These are phyloP conservation scores for Tenualosa thibaudeaui DNA, from an alignment of 2,797 vertebrate species.

Conservation along the genomic window DNA sequence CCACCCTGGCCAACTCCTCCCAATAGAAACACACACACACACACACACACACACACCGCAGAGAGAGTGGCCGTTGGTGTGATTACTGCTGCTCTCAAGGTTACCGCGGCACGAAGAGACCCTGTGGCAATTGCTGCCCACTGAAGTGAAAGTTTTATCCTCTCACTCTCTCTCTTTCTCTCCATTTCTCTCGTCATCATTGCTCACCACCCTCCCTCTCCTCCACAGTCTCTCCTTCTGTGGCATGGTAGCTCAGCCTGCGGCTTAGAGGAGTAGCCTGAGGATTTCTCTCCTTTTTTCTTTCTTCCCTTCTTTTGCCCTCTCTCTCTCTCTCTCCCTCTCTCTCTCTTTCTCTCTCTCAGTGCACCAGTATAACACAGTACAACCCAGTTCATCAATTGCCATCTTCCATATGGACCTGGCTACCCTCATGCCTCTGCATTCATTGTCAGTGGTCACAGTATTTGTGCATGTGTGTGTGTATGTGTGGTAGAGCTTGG, in stretches of 20 bases:
- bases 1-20: too few species aligned
- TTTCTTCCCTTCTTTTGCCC: not conserved
- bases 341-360: not conserved
- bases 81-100: slow-evolving; percentile 42
- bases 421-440: not conserved
- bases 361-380: not conserved
- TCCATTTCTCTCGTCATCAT: not conserved
- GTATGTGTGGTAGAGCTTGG: not conserved
- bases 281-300: slow-evolving; percentile 35
- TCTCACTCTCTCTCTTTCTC: not conserved
- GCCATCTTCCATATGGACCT: slow-evolving; percentile 33
- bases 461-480: not conserved
- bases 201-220: not conserved
- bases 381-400: slow-evolving; percentile 37
- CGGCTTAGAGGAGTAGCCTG: slow-evolving; percentile 36
- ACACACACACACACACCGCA: too few species aligned
- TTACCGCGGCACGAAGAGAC: slow-evolving; percentile 6
- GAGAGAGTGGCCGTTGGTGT: slow-evolving; percentile 5
- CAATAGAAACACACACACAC: not conserved
- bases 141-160: not conserved
- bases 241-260: slow-evolving; percentile 2
- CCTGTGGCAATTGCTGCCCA: slow-evolving; percentile 33
- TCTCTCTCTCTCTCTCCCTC: not conserved
- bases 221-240: not conserved
- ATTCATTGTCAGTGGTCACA: not conserved